Evolutionary conservation across 2,888 invertebrate genomes (phyloP).

Genomic region (Temnothorax unifasciatus): DNA sequence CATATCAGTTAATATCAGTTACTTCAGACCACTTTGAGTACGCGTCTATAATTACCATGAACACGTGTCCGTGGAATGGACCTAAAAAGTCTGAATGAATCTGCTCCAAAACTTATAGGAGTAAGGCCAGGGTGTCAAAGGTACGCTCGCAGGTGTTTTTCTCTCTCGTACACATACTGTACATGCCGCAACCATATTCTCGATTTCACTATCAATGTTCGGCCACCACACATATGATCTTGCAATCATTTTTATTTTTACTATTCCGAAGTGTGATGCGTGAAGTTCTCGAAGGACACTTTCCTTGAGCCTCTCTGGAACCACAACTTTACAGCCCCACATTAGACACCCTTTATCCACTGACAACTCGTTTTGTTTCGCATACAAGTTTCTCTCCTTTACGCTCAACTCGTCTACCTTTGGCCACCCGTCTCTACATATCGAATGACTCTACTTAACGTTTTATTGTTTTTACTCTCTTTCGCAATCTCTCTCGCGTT

Average conservation of each 20-base stretch:
- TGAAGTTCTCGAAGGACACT: background rate
- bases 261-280: slow-evolving; percentile 31
- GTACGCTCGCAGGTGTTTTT: slow-evolving; percentile 15
- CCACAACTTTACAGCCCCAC: slow-evolving; percentile 22
- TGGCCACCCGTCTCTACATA: slow-evolving; percentile 13
- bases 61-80: slow-evolving; percentile 52
- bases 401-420: background rate
- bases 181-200: slow-evolving; percentile 24
- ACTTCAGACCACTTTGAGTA: slow-evolving; percentile 55
- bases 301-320: background rate
- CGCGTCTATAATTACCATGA: slow-evolving; percentile 55
- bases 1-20: slow-evolving; percentile 41
- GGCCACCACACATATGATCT: slow-evolving; percentile 59
- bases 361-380: slow-evolving; percentile 55
- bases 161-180: slow-evolving; percentile 14
- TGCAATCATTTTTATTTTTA: slow-evolving; percentile 56
- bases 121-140: slow-evolving; percentile 48
- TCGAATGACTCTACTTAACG: slow-evolving; percentile 48
- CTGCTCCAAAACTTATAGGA: slow-evolving; percentile 16
- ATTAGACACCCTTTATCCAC: slow-evolving; percentile 52
- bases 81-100: slow-evolving; percentile 51
- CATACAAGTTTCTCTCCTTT: slow-evolving; percentile 20
- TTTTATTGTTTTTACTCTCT: slow-evolving; percentile 57
- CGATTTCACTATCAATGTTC: slow-evolving; percentile 40
- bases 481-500: slow-evolving; percentile 41